Conservation (phyloP, 2,113 vertebrate genomes). For the Sylvilagus bachmani region DNA sequence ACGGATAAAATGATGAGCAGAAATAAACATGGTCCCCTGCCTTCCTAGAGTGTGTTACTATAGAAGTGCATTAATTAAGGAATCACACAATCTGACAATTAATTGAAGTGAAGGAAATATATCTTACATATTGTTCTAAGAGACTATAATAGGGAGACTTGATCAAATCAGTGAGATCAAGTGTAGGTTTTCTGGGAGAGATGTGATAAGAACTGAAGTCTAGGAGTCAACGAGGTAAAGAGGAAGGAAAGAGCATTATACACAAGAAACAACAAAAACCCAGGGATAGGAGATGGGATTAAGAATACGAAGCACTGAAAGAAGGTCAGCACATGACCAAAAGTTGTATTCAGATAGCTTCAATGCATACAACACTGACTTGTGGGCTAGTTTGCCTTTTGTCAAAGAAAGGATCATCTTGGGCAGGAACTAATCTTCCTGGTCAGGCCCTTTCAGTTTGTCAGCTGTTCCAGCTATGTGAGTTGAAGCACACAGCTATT, state of each 20-base stretch:
- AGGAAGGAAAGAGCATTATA: conserved; percentile 13
- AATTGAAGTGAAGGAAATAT: neutral
- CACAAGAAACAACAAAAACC: neutral
- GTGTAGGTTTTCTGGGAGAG: neutral
- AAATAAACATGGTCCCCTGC: neutral
- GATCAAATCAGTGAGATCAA: conserved; percentile 31
- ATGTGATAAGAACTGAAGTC: conserved; percentile 20
- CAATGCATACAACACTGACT: neutral
- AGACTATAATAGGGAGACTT: neutral
- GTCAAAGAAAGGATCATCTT: neutral
- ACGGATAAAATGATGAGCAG: neutral
- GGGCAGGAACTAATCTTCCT: conserved; percentile 22
- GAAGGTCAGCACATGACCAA: neutral
- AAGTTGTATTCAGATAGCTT: conserved; percentile 1
- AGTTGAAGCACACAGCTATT: neutral
- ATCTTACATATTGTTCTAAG: neutral
- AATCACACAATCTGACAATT: conserved; percentile 21
- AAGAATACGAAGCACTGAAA: conserved; percentile 15
- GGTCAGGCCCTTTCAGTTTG: neutral
- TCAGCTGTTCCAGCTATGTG: neutral
- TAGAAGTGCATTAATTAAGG: conserved; percentile 11
- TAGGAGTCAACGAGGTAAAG: neutral
- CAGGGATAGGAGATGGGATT: neutral
- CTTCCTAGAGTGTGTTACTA: conserved; percentile 4
- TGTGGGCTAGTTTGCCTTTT: conserved; percentile 3